Evolutionary conservation across 2,797 vertebrate genomes (phyloP).

Genomic region (Scomberomorus guttatus): DNA sequence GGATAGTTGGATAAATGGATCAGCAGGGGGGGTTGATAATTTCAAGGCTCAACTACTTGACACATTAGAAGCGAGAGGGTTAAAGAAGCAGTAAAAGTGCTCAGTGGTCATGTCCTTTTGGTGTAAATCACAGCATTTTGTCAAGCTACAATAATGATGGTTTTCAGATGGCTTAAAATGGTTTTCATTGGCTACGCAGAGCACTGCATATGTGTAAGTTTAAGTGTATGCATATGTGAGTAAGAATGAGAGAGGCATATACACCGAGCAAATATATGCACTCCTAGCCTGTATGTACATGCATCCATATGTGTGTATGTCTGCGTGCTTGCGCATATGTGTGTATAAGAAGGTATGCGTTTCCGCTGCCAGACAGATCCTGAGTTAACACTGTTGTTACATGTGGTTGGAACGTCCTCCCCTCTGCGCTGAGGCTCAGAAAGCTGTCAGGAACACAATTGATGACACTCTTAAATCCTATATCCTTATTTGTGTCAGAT

Average conservation of each 20-base stretch:
- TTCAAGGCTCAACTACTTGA: constrained; percentile 64
- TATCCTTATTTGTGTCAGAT: constrained; percentile 86
- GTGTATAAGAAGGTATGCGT: constrained; percentile 75
- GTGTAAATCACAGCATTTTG: constrained; percentile 66
- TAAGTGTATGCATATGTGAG: constrained; percentile 71
- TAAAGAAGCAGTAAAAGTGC: constrained; percentile 67
- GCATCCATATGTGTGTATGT: constrained; percentile 50
- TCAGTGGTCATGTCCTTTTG: constrained; percentile 63
- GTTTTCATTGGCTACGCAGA: constrained; percentile 44
- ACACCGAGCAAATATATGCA: constrained; percentile 71
- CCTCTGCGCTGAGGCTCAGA: constrained; percentile 79
- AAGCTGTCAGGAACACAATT: constrained; percentile 84
- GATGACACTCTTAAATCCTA: constrained; percentile 85
- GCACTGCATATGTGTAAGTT: constrained; percentile 58
- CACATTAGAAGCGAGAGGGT: constrained; percentile 66
- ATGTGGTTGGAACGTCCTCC: constrained; percentile 82
- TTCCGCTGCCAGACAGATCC: constrained; percentile 82
- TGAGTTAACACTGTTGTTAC: constrained; percentile 87
- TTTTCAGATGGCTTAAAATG: constrained; percentile 69
- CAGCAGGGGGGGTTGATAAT: constrained; percentile 49
- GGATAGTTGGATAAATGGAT: constrained; percentile 70
- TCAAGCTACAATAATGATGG: constrained; percentile 61
- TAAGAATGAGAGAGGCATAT: constrained; percentile 57
- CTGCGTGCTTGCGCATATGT: constrained; percentile 68
- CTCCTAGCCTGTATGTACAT: constrained; percentile 55